Evolutionary conservation across 2,888 invertebrate genomes (phyloP).

Genomic region (Orthosia incerta): DNA sequence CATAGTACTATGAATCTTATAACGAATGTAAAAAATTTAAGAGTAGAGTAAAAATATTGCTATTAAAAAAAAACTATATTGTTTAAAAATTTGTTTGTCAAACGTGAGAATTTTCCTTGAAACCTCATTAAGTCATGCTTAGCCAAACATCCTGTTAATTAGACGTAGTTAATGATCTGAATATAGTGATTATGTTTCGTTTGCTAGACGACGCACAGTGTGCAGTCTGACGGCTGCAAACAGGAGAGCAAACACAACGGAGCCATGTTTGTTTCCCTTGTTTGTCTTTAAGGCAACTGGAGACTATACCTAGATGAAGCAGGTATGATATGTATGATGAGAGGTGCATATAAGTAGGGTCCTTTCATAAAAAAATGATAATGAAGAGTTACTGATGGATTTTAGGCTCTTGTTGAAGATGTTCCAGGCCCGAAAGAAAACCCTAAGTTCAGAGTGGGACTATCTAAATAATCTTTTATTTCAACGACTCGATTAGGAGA

Average conservation of each 20-base stretch:
- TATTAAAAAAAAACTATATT: too few relatives aligned
- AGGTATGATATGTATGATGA: background rate
- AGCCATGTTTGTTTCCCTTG: conserved; percentile 14
- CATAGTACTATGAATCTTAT: too few relatives aligned
- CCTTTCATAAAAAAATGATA: background rate
- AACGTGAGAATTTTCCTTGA: background rate
- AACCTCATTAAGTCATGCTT: conserved; percentile 1
- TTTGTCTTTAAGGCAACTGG: conserved; percentile 14
- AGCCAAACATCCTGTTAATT: conserved; percentile 28
- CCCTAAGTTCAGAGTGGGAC: too few relatives aligned
- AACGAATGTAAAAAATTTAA: too few relatives aligned
- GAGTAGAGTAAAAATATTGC: too few relatives aligned
- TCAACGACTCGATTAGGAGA: too few relatives aligned
- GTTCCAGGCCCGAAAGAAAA: too few relatives aligned
- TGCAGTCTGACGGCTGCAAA: conserved; percentile 14
- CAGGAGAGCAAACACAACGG: background rate
- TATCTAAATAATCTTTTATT: too few relatives aligned
- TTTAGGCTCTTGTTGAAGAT: too few relatives aligned
- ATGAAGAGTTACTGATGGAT: background rate
- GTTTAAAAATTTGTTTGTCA: too few relatives aligned
- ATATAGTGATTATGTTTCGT: background rate
- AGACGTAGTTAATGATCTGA: background rate
- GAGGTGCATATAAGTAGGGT: background rate
- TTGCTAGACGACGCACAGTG: background rate
- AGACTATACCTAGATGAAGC: background rate